A percentile compares a stretch with the other conserved stretches of the same genome.
Conservation (phyloP, 2,888 invertebrate species). For the Nomada ruficornis region DNA sequence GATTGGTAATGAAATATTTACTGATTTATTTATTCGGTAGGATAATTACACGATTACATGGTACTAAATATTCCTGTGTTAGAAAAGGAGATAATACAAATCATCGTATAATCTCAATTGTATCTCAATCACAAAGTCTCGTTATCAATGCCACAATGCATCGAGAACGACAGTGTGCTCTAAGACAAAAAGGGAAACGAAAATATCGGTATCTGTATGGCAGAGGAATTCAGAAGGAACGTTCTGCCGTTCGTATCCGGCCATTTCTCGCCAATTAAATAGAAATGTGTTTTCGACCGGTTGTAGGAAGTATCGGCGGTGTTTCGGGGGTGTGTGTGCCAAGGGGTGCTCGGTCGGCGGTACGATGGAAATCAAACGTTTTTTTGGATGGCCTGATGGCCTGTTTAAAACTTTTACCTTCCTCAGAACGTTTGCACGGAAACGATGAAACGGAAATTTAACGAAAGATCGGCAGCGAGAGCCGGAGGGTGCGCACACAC, state of each 20-base stretch:
- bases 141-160: too few species aligned
- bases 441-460: slow-evolving; percentile 70
- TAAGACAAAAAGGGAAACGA: background rate
- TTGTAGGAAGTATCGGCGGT: slow-evolving; percentile 9
- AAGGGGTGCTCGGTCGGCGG: background rate
- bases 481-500: slow-evolving; percentile 36
- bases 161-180: too few species aligned
- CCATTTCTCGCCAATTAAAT: slow-evolving; percentile 28
- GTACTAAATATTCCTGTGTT: too few species aligned
- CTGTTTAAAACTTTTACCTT: slow-evolving; percentile 64
- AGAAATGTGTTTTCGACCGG: slow-evolving; percentile 25
- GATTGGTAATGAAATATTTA: too few species aligned
- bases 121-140: too few species aligned
- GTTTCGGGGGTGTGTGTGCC: background rate
- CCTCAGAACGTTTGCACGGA: slow-evolving; percentile 60
- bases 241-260: background rate
- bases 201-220: background rate
- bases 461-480: slow-evolving; percentile 66
- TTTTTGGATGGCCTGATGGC: slow-evolving; percentile 56
- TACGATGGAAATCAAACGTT: slow-evolving; percentile 21
- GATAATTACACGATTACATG: too few species aligned
- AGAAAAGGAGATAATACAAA: too few species aligned
- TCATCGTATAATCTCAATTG: too few species aligned
- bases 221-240: background rate
- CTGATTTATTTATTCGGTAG: too few species aligned